Base-by-base conservation (phyloP, 2,797 vertebrate genomes). In the Melanotaenia trifasciata region DNA sequence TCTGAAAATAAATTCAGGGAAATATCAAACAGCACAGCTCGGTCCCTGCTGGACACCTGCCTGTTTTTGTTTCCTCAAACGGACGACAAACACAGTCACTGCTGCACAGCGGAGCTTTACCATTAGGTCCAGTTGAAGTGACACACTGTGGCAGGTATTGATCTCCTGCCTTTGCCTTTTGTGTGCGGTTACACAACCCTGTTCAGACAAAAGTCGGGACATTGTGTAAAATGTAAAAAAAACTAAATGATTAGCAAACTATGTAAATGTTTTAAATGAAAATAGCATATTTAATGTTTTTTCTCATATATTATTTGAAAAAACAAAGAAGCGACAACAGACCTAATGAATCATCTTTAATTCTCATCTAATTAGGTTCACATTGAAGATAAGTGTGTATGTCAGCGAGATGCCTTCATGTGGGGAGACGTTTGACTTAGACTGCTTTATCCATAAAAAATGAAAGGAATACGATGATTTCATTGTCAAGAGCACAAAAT, bases 111-210 rank as follows among this genome's bases (percentile, higher is more conserved):
- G 24, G 43, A 28, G 20, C 70, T 84, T 75, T 73, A 54, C 51
- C 70, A 54, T 53, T 70, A 50, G 63, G 59, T 70, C 79, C 59
- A 68, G 65, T 78, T 35, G 61, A 67, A 30, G 80, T 58, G 81
- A 80, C 78, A 64, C 54, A 28, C 63, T 22, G 67, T 33, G 81
- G 54, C 26, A 43, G 28, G 20, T 79, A 89, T 83, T 20, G 84
- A 88, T 88, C 70, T 36, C 16, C 30, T 5, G 9, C 59, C 65
- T 76, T 45, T 26, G 30, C 54, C 76, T 40, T 53, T 26, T 70
- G 57, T 64, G 68, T 63, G 45, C 5, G 43, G 68, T 72, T 62
- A 33, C 36, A 68, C 58, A 53, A 28, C 9, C 14, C 1, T 3
- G 56, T 24, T 60, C 33, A 18, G 11, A 32, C n/a, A 63, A 28